These are phyloP conservation scores for Percopsis omiscomaycus DNA, from an alignment of 2,797 vertebrate species.

Conservation along the genomic window DNA sequence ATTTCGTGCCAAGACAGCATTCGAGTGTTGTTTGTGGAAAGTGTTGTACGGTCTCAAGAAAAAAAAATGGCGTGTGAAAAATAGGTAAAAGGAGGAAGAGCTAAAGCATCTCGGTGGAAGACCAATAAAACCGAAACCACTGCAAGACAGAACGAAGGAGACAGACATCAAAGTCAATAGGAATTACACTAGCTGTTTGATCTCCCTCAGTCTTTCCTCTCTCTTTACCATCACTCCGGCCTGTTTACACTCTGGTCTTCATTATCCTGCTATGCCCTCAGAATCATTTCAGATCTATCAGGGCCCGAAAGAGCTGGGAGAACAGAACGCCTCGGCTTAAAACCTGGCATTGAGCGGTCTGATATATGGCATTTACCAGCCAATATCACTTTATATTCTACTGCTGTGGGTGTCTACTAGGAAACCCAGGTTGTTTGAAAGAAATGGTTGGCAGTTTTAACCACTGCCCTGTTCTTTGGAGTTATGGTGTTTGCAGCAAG, in stretches of 20 bases:
- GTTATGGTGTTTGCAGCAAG: conserved; percentile 23
- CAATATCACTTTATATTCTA: conserved; percentile 42
- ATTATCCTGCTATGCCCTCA: conserved; percentile 65
- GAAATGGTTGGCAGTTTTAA: conserved; percentile 35
- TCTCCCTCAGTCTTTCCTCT: conserved; percentile 61
- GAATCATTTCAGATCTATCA: conserved; percentile 64
- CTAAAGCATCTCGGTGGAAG: conserved; percentile 58
- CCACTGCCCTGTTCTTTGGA: conserved; percentile 38
- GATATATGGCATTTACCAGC: conserved; percentile 43
- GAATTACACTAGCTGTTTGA: conserved; percentile 65
- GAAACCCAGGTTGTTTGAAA: conserved; percentile 36
- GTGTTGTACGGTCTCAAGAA: conserved; percentile 10
- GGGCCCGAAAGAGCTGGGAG: conserved; percentile 32
- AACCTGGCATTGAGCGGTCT: conserved; percentile 17
- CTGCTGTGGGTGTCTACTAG: conserved; percentile 40
- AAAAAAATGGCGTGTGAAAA: conserved; percentile 46
- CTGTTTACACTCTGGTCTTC: conserved; percentile 72
- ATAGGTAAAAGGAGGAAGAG: conserved; percentile 56
- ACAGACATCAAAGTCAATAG: conserved; percentile 74
- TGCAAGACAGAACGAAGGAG: conserved; percentile 57
- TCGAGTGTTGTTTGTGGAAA: background rate
- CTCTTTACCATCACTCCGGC: conserved; percentile 63
- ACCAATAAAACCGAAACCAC: conserved; percentile 73
- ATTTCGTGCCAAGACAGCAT: background rate
- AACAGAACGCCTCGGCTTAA: conserved; percentile 14